Evolutionary conservation across 1,140 invertebrate genomes (phyloP).

Genomic region (Caerostris extrusa): DNA sequence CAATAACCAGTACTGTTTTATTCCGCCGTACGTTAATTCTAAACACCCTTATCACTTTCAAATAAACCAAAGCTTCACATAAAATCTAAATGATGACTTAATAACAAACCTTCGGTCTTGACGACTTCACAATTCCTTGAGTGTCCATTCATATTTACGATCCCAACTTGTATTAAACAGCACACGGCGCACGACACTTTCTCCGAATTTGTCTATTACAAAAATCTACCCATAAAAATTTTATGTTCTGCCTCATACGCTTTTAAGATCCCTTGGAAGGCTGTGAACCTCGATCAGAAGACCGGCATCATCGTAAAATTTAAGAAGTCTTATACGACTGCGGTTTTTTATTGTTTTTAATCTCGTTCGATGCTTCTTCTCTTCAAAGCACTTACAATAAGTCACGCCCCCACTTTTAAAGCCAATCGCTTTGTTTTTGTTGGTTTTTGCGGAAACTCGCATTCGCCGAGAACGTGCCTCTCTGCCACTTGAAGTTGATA

Average conservation of each 20-base stretch:
- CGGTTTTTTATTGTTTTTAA: neutral
- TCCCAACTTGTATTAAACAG: neutral
- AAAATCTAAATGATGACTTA: too few relatives aligned
- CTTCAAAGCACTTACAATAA: neutral
- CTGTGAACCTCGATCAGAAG: neutral
- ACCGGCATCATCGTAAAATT: neutral
- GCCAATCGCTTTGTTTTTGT: neutral
- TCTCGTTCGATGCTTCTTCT: neutral
- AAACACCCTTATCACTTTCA: too few relatives aligned
- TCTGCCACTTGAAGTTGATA: slow-evolving; percentile 6
- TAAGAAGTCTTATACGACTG: neutral
- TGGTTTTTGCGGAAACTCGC: neutral
- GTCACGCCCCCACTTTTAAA: neutral
- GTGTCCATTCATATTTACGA: neutral
- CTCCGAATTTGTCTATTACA: too few relatives aligned
- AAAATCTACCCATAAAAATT: too few relatives aligned
- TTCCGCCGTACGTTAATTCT: too few relatives aligned
- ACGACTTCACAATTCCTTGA: neutral
- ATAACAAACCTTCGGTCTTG: neutral
- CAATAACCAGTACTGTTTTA: too few relatives aligned
- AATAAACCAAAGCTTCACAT: too few relatives aligned
- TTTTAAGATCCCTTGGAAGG: neutral
- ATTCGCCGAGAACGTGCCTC: slow-evolving; percentile 26
- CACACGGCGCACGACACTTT: too few relatives aligned
- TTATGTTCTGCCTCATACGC: too few relatives aligned